These are phyloP conservation scores for Tachina lurida DNA, from an alignment of 2,888 invertebrate genomes.

Conservation along the genomic window DNA sequence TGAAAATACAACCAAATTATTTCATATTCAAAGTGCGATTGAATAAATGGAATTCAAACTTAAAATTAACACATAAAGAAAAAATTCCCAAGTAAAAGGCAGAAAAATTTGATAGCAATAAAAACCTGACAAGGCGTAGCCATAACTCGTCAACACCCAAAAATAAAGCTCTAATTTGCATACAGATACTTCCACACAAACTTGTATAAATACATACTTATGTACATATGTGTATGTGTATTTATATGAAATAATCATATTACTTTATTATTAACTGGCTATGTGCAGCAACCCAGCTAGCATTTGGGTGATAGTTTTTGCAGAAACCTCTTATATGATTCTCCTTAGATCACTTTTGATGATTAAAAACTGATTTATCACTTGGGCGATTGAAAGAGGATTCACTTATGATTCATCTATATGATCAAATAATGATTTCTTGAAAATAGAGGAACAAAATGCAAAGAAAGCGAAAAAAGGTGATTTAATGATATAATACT, in stretches of 20 bases:
- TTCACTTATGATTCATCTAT: too few relatives aligned
- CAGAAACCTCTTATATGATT: too few relatives aligned
- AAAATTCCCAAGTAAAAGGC: not conserved
- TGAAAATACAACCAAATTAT: conserved; percentile 28
- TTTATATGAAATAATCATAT: not conserved
- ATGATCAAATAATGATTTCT: too few relatives aligned
- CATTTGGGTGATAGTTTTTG: too few relatives aligned
- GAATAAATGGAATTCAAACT: conserved; percentile 1
- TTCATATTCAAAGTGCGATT: conserved; percentile 52
- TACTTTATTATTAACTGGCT: too few relatives aligned
- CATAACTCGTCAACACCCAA: conserved; percentile 81
- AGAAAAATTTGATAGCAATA: not conserved
- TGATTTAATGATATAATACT: too few relatives aligned
- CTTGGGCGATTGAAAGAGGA: too few relatives aligned
- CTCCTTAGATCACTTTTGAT: too few relatives aligned
- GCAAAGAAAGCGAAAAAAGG: too few relatives aligned
- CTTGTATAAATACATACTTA: not conserved
- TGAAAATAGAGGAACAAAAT: too few relatives aligned
- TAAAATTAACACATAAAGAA: conserved; percentile 1
- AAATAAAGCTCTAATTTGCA: conserved; percentile 42
- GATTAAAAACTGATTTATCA: too few relatives aligned
- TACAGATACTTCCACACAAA: not conserved
- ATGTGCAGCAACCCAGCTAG: too few relatives aligned
- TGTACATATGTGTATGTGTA: not conserved
- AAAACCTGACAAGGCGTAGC: conserved; percentile 77